Base-by-base conservation (phyloP, 2,888 invertebrate genomes). In the Phyto melanocephala region DNA sequence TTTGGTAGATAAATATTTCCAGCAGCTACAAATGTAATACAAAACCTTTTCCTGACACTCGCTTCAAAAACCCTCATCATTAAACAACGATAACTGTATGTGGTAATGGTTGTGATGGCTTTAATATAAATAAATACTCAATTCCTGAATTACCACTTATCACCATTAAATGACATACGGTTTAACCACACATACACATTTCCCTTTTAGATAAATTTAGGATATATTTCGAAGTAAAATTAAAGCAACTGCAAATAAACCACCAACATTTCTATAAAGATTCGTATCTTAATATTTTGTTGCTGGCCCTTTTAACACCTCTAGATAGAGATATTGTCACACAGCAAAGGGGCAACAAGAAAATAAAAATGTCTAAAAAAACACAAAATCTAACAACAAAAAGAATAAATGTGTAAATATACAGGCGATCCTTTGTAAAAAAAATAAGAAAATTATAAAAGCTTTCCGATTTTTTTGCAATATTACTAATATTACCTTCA, bases 191-290 rank as follows among this genome's bases (percentile, higher is more conserved):
- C 40, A 40, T 7, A 52, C n/a, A 62, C 68, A 62, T 60, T 77
- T 62, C 33, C 60, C 15, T 77, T 68, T 68, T 20, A 60, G 67
- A 52, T 76, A 42, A 68, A 68, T 28, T 54, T 24, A 33, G 8
- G 0, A 13, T 17, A 67, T 24, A 17, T 42, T 24, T 24, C 15
- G 2, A 28, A 28, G 33, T n/a, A 52, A 42, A 24, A 24, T 6
- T 8, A 11, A 11, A 45, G 24, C 28, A 50, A 20, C 28, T 28
- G 42, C 11, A n/a, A n/a, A n/a, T n/a, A 40, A 11, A 24, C 11
- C 6, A 35, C 13, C 13, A 40, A 3, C 5, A 52, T 54, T 52
- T 52, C 28, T 20, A 40, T 42, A 47, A 77, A 68, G 76, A 68
- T 77, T 52, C 54, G 35, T 68, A 77, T 77, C 76, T 40, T 17